A percentile compares a stretch with the other conserved stretches of the same genome.
Conservation (phyloP, 2,888 invertebrate genomes). For the Timema cristinae region DNA sequence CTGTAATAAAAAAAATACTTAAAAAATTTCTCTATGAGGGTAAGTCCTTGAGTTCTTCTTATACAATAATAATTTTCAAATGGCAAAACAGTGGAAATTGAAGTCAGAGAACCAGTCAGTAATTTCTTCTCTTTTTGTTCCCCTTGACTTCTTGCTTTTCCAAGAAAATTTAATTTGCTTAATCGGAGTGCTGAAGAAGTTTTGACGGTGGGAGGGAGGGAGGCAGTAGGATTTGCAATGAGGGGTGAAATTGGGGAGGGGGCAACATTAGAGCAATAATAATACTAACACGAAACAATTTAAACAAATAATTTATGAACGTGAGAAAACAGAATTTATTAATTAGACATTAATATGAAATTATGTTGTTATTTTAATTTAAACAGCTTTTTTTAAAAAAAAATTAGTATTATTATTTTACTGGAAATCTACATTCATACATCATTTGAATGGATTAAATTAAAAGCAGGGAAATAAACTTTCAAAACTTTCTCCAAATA, state of each 20-base stretch:
- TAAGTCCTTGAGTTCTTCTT: constrained; percentile 4
- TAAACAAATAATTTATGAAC: constrained; percentile 8
- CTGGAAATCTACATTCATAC: no score
- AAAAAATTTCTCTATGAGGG: background rate
- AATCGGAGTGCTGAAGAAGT: constrained; percentile 23
- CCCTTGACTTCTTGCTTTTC: no score
- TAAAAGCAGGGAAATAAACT: no score
- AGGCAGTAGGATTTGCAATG: background rate
- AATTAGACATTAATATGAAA: no score
- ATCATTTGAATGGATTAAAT: no score
- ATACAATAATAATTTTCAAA: constrained; percentile 26
- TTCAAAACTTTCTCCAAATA: no score
- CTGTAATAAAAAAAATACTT: constrained; percentile 1
- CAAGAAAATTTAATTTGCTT: constrained; percentile 29
- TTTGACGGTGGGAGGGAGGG: constrained; percentile 19
- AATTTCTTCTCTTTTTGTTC: constrained; percentile 24
- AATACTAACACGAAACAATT: constrained; percentile 1
- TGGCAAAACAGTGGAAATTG: constrained; percentile 26
- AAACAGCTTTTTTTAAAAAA: no score
- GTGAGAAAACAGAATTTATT: background rate
- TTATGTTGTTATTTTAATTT: no score
- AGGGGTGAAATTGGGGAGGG: background rate
- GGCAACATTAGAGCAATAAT: constrained; percentile 12
- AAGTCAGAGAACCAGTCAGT: constrained; percentile 24
- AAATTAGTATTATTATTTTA: no score